Base-by-base conservation (phyloP, 2,888 invertebrate species). In the Thalpophila matura region DNA sequence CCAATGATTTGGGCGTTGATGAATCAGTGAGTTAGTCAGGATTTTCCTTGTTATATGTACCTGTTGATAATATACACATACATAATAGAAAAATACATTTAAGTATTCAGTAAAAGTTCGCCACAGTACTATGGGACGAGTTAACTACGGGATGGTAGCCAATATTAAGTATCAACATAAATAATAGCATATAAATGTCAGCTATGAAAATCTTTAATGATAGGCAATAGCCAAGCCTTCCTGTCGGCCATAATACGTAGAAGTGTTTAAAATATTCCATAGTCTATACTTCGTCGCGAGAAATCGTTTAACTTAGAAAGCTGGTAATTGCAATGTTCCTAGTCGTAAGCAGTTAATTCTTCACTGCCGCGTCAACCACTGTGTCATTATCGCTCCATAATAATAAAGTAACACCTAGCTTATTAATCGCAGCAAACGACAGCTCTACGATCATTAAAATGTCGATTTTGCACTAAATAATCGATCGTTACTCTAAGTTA, bases 281-380 rank as follows among this genome's bases (percentile, higher is more conserved):
- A 66, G 43, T 60, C 20, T 47, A 22, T 31, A 16, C 12, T 51
- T 29, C 29, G 47, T 29, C 35, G 46, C 40, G 38, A 58, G 66
- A 77, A 63, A 62, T 45, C 38, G 51, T 49, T 60, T 63, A 55
- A 27, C 42, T 65, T 82, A 84, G 83, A 84, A 83, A 84, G 81
- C 77, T 27, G 47, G 37, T 81, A 83, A 83, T 82, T 71, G 70
- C 70, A 71, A 58, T 67, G 61, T 76, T 76, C 76, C 79, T 70
- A 51, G 68, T 67, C 43, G 60, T 71, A 68, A 26, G 63, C 40
- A 59, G 55, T 70, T 71, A 79, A 64, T 74, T 60, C 59, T 46
- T 54, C 38, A 64, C 59, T 67, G 65, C 59, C 66, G 74, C 50
- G 53, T 57, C 70, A 67, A 40, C 46, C 35, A 62, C 55, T 33